These are phyloP conservation scores for Balanococcus diminutus DNA, from an alignment of 2,888 invertebrate species.

Conservation along the genomic window DNA sequence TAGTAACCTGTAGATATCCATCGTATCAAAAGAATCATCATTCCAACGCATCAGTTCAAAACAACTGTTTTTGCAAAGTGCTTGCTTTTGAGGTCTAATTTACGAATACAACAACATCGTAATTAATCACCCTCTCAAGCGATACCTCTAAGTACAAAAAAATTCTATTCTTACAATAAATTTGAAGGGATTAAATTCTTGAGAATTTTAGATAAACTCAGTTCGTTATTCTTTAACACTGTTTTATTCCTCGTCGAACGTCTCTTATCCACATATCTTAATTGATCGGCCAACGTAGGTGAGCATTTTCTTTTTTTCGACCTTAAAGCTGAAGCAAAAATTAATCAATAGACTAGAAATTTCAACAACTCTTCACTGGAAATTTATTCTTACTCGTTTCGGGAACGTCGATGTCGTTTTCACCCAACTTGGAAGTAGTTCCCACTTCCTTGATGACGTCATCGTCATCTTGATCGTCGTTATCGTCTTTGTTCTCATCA, in stretches of 20 bases:
- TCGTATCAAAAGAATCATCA: conserved; percentile 69
- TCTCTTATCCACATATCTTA: conserved; percentile 76
- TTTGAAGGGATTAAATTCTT: conserved; percentile 70
- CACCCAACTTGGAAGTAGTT: background rate
- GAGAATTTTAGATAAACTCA: conserved; percentile 64
- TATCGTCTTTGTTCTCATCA: conserved; percentile 21
- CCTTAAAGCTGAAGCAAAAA: conserved; percentile 42
- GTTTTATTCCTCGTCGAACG: conserved; percentile 63
- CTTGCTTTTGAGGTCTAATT: conserved; percentile 55
- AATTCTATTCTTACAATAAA: conserved; percentile 63
- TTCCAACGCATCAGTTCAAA: conserved; percentile 61
- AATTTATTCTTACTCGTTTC: conserved; percentile 23
- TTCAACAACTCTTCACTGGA: background rate
- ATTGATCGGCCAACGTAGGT: conserved; percentile 65
- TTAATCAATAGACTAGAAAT: background rate
- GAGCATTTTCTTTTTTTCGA: conserved; percentile 74
- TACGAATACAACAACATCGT: background rate
- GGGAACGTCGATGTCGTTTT: background rate
- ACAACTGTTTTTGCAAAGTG: conserved; percentile 50
- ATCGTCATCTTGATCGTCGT: conserved; percentile 39
- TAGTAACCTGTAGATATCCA: conserved; percentile 67
- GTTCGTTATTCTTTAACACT: conserved; percentile 65
- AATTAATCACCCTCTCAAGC: background rate
- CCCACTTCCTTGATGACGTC: conserved; percentile 3
- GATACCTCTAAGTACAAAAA: background rate